phyloP scores from a whole-genome alignment of 1,140 invertebrate genomes.

The Whitmania pigra region DNA sequence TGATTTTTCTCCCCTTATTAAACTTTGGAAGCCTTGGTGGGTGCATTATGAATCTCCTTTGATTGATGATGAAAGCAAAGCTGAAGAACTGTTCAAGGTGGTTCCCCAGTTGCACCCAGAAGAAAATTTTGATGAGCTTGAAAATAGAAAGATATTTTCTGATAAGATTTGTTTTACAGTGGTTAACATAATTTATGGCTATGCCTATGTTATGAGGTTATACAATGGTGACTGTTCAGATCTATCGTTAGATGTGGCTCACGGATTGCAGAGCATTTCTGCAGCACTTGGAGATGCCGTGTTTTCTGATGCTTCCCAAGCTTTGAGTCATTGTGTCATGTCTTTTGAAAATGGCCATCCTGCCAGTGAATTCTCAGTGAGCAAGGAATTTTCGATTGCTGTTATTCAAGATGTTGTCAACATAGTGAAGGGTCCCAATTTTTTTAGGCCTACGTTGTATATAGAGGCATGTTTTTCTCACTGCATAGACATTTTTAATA shows the following conservation, averaged over 20 bases:
- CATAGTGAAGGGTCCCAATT: conserved; percentile 6
- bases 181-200: conserved; percentile 20
- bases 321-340: conserved; percentile 12
- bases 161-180: conserved; percentile 15
- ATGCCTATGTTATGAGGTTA: conserved; percentile 16
- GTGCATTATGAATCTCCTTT: conserved; percentile 9
- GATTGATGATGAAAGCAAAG: conserved; percentile 11
- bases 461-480: not conserved
- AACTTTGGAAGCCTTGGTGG: conserved; percentile 40
- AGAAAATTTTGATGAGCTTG: not conserved
- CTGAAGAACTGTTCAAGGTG: not conserved
- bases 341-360: not conserved
- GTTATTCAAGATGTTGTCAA: conserved; percentile 17
- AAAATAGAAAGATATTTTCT: not conserved
- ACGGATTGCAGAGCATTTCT: not conserved
- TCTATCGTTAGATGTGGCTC: not conserved
- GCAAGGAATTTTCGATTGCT: conserved; percentile 10
- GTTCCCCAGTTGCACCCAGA: not conserved
- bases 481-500: not conserved
- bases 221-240: conserved; percentile 19
- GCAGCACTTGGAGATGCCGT: not conserved
- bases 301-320: conserved; percentile 13
- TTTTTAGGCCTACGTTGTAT: conserved; percentile 5
- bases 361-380: not conserved
- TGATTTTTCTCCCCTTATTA: conserved; percentile 26